Base-by-base conservation (phyloP, 2,113 vertebrate genomes). In the Megaptera novaeangliae region DNA sequence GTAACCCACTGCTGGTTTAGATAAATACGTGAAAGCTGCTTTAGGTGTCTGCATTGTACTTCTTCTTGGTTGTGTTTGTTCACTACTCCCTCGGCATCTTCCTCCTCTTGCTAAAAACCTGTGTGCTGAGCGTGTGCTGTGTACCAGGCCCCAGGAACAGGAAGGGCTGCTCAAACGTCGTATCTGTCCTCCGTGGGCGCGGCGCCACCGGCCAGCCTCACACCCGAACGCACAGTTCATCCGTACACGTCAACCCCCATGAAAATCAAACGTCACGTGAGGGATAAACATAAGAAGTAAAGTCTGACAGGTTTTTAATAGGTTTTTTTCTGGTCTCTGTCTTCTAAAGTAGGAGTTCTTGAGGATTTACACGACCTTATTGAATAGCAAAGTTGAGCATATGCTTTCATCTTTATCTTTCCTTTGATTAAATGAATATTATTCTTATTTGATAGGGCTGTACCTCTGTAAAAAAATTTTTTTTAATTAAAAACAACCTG, bases 11-110 rank as follows among this genome's bases (percentile, higher is more conserved):
- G n/a, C 61, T 55, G 74, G 61, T 44, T 61, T 61, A 31, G n/a
- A 36, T 4, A 14, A 25, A 11, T 4, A 6, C 0, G 1, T 31
- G 71, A 31, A 41, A 44, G 25, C 68, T 12, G 7, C 5, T 18
- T 59, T 39, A 1, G 21, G 0, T 31, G 29, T 69, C 27, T 17
- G 52, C 52, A 52, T 18, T 52, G 52, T 6, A 17, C 15, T 72
- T 87, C 10, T 2, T 49, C 31, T 74, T 1, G 3, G 21, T 29
- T 8, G 1, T n/a, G 2, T 49, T 59, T 31, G 20, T 14, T 52
- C 49, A 1, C 29, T n/a, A 5, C n/a, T 61, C 41, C n/a, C 15
- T 49, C 7, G 39, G 59, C 88, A 10, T 20, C 7, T 34, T 61
- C 41, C 77, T 74, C 25, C 83, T 74, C 61, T 68, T 68, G 11